phyloP scores from a whole-genome alignment of 2,888 invertebrate species.

The Tetramorium bicarinatum region DNA sequence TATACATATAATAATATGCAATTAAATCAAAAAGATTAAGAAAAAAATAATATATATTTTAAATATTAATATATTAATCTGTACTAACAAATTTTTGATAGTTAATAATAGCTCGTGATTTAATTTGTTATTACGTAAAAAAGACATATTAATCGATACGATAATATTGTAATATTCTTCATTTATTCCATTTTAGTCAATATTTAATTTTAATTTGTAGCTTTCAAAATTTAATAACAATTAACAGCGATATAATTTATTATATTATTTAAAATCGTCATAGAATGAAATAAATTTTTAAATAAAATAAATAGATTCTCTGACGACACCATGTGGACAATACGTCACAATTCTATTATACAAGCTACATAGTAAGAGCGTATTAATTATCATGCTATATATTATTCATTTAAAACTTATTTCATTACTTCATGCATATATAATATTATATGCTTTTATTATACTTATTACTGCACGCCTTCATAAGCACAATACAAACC shows the following conservation, averaged over 20 bases:
- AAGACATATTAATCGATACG: background rate
- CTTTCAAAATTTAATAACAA: background rate
- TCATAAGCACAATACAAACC: background rate
- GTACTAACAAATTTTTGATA: too few relatives aligned
- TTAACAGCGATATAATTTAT: background rate
- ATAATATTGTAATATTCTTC: background rate
- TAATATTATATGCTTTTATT: background rate
- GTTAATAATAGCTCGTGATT: background rate
- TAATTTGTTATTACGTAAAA: background rate
- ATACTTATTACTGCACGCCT: background rate
- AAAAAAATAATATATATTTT: background rate
- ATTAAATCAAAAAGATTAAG: background rate
- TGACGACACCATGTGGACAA: background rate
- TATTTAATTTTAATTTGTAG: conserved; percentile 7
- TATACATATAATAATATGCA: background rate
- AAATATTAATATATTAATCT: too few relatives aligned
- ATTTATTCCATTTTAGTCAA: background rate
- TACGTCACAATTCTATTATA: background rate
- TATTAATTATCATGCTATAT: background rate
- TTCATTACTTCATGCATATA: background rate
- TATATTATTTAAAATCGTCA: background rate
- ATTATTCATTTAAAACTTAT: background rate
- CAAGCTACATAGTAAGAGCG: background rate
- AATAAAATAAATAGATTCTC: background rate
- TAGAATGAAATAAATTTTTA: background rate